Base-by-base conservation (phyloP, 2,888 invertebrate genomes). In the Nomada lathburiana region DNA sequence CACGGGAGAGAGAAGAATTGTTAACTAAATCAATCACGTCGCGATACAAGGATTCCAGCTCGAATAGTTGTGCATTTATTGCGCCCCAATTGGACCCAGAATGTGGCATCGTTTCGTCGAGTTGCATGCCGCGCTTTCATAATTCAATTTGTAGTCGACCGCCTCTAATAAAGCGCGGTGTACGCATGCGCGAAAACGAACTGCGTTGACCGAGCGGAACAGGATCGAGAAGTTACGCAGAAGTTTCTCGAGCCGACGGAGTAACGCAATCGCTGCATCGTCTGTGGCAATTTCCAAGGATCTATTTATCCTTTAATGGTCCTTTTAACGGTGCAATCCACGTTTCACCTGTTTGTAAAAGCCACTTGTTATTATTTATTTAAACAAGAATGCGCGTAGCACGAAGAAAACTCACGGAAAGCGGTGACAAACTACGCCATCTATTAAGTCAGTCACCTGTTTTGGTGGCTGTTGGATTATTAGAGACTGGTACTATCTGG, bases 231-330 rank as follows among this genome's bases (percentile, higher is more conserved):
- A 18, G 29, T 47, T 68, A 18, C 36, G n/a, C 59, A 29, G 36
- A 36, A 18, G 44, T 44, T 78, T 68, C 73, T 50, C 26, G n/a
- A 16, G 26, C n/a, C 29, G 64, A 10, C 44, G 59, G n/a, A 69
- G 63, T 64, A 52, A 29, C 42, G 74, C 59, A 74, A 74, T 68
- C 64, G 71, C 53, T 23, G 20, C 36, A 18, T 23, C 52, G 52
- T 18, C 18, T 44, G 55, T 52, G 23, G 57, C 68, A 74, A 74
- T 57, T 29, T n/a, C 23, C 55, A 29, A 53, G 59, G 42, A 65
- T 69, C 57, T 69, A 60, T 57, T 74, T 68, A 68, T 77, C 80
- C 72, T 77, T 77, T 72, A 63, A 77, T 80, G 71, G 67, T 47
- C 47, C 13, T 47, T 47, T 47, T 47, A 47, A 11, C 36, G 29